phyloP scores from a whole-genome alignment of 2,888 invertebrate species.

The Plusia festucae region DNA sequence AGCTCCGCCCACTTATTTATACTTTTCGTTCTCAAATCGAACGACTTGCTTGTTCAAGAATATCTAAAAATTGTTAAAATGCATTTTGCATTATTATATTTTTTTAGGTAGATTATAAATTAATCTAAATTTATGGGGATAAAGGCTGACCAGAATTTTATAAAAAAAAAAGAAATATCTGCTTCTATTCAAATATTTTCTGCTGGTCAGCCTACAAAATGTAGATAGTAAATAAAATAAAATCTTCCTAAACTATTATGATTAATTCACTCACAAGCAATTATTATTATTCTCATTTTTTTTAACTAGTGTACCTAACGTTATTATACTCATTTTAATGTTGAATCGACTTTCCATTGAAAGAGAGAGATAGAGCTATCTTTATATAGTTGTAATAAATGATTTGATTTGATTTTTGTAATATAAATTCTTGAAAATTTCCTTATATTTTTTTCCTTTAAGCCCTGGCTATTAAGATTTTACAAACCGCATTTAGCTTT shows the following conservation, averaged over 20 bases:
- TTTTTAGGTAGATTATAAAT: conserved; percentile 2
- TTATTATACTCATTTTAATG: neutral
- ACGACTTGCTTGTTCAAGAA: neutral
- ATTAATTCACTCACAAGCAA: neutral
- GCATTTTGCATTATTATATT: neutral
- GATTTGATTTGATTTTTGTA: too few relatives aligned
- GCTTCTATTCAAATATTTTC: neutral
- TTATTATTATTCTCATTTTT: too few relatives aligned
- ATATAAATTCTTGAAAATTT: too few relatives aligned
- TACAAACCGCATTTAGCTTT: neutral
- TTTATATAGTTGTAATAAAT: neutral
- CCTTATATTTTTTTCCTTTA: too few relatives aligned
- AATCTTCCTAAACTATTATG: conserved; percentile 3
- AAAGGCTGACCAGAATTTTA: neutral
- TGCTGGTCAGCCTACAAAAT: neutral
- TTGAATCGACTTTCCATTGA: neutral
- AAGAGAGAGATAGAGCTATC: neutral
- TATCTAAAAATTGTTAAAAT: neutral
- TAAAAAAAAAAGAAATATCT: neutral
- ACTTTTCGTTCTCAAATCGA: too few relatives aligned
- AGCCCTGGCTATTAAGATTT: too few relatives aligned
- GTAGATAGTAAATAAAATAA: neutral
- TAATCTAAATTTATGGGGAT: neutral
- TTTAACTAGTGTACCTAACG: neutral
- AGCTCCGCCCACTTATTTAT: neutral